phyloP scores from a whole-genome alignment of 2,113 vertebrate genomes.

The Sinocyclocheilus grahami region DNA sequence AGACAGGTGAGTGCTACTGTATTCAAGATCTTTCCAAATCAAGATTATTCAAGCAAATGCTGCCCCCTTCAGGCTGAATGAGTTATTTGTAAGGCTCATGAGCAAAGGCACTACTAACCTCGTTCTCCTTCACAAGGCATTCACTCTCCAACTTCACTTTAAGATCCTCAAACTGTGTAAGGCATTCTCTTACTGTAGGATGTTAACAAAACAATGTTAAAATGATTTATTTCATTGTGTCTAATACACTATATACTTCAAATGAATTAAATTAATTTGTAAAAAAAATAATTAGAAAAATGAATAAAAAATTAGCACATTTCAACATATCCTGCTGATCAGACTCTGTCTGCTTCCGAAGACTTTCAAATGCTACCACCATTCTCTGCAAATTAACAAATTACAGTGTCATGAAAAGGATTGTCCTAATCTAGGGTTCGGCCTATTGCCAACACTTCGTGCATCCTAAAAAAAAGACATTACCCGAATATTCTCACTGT shows the following conservation, averaged over 20 bases:
- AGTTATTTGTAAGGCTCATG: background rate
- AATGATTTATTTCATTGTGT: background rate
- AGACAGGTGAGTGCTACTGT: background rate
- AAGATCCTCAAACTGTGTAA: conserved; percentile 79
- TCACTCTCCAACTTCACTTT: conserved; percentile 79
- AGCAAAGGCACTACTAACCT: conserved; percentile 75
- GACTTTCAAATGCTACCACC: conserved; percentile 83
- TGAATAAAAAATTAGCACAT: conserved; percentile 65
- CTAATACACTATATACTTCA: background rate
- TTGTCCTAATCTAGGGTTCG: background rate
- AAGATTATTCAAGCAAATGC: conserved; percentile 4
- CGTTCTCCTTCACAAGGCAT: conserved; percentile 78
- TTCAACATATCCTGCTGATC: conserved; percentile 82
- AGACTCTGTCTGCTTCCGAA: conserved; percentile 80
- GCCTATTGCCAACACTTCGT: background rate
- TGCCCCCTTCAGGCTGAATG: background rate
- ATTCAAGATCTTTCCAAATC: background rate
- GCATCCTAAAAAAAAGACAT: conserved; percentile 30
- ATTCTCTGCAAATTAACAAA: conserved; percentile 76
- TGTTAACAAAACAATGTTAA: background rate
- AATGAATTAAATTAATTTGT: background rate
- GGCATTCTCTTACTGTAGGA: conserved; percentile 82
- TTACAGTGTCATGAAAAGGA: background rate
- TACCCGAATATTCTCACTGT: conserved; percentile 84
- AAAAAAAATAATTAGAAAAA: background rate